phyloP scores from a whole-genome alignment of 2,888 invertebrate species.

The Caradrina clavipalpis region DNA sequence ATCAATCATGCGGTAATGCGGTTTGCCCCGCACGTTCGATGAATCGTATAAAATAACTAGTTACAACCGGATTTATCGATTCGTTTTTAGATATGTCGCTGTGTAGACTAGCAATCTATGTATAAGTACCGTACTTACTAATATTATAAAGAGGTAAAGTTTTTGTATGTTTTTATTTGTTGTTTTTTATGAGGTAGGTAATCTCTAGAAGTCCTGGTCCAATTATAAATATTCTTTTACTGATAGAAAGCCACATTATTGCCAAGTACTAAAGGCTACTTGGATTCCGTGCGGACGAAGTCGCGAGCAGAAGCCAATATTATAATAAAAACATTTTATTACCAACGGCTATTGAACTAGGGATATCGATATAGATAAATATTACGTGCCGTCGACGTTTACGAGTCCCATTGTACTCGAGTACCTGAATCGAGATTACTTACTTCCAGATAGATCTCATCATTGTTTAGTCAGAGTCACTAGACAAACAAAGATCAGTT shows the following conservation, averaged over 20 bases:
- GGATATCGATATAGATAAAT: conserved; percentile 6
- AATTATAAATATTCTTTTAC: too few relatives aligned
- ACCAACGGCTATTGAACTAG: not conserved
- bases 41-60: conserved; percentile 25
- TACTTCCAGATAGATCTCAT: not conserved
- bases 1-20: conserved; percentile 28
- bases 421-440: not conserved
- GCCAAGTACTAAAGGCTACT: too few relatives aligned
- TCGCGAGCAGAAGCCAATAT: not conserved
- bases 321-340: not conserved
- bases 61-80: conserved; percentile 36
- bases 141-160: too few relatives aligned
- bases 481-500: conserved; percentile 39
- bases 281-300: too few relatives aligned
- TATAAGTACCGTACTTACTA: too few relatives aligned
- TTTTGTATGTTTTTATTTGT: too few relatives aligned
- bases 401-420: not conserved
- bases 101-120: not conserved
- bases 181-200: too few relatives aligned
- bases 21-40: conserved; percentile 17
- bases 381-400: not conserved
- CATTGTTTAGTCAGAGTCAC: conserved; percentile 35
- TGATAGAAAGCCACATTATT: too few relatives aligned
- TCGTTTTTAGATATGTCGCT: conserved; percentile 5
- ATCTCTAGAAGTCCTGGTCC: too few relatives aligned